A percentile compares a stretch with the other conserved stretches of the same genome.
Conservation (phyloP, 92 coral and sea anemone genomes). For the Pocillopora grandis region DNA sequence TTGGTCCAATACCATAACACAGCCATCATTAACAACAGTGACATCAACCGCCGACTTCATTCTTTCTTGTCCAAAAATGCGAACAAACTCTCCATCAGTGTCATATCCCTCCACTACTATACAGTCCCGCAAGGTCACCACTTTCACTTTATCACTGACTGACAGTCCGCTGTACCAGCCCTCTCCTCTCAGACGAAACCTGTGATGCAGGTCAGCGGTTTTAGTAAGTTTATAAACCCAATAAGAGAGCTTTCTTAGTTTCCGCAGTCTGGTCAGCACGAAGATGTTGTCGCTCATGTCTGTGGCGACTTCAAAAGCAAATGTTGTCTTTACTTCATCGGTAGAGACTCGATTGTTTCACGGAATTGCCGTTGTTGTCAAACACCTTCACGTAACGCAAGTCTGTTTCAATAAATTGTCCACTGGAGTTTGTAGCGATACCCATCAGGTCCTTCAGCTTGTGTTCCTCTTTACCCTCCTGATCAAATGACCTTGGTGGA, state of each 20-base stretch:
- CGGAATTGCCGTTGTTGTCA: neutral
- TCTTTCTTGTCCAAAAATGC: neutral
- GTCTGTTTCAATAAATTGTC: slow-evolving; percentile 10
- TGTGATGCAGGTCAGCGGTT: neutral
- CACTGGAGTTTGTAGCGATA: slow-evolving; percentile 16
- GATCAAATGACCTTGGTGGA: slow-evolving; percentile 27
- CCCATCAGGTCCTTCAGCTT: neutral
- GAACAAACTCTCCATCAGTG: neutral
- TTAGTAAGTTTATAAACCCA: neutral
- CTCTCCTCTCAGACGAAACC: neutral
- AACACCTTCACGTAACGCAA: slow-evolving; percentile 5
- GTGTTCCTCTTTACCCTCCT: slow-evolving; percentile 7
- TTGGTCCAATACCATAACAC: neutral
- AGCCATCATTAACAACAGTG: slow-evolving; percentile 5
- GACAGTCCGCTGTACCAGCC: neutral
- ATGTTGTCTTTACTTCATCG: neutral
- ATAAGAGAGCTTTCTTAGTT: neutral
- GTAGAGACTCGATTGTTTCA: neutral
- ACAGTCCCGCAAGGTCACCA: neutral
- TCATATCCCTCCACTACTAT: neutral
- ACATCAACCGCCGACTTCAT: neutral
- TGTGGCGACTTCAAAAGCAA: neutral
- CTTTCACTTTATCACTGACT: neutral
- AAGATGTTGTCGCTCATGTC: neutral
- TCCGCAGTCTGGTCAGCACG: neutral